Evolutionary conservation across 2,797 vertebrate species (phyloP).

Genomic region (Acrossocheilus wenchowensis): DNA sequence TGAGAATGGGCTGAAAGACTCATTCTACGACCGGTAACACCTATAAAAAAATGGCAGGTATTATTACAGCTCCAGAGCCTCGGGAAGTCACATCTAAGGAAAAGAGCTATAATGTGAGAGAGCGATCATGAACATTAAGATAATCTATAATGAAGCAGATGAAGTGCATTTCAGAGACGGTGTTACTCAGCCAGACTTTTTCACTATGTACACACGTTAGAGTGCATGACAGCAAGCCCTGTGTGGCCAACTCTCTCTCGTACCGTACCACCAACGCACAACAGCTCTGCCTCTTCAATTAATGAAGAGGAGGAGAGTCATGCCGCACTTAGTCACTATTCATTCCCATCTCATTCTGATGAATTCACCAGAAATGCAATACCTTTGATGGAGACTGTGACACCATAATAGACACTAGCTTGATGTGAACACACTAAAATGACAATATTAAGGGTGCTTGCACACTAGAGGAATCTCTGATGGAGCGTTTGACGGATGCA

Average conservation of each 20-base stretch:
- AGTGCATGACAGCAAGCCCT: constrained; percentile 35
- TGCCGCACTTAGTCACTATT: constrained; percentile 49
- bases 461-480: neutral
- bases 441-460: neutral
- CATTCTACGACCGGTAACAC: neutral
- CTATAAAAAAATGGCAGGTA: neutral
- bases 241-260: constrained; percentile 41
- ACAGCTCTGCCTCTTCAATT: constrained; percentile 47
- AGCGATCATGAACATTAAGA: constrained; percentile 29
- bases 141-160: constrained; percentile 27
- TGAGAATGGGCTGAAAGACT: neutral
- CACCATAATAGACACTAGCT: constrained; percentile 4
- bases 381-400: constrained; percentile 4
- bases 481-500: neutral
- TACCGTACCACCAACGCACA: constrained; percentile 43
- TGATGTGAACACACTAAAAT: constrained; percentile 5
- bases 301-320: constrained; percentile 44
- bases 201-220: constrained; percentile 17
- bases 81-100: constrained; percentile 18
- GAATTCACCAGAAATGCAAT: constrained; percentile 28
- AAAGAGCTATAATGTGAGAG: neutral
- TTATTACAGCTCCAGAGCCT: constrained; percentile 11
- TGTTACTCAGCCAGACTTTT: constrained; percentile 35
- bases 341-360: constrained; percentile 17
- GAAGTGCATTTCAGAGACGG: constrained; percentile 4